Conservation (phyloP, 2,797 vertebrate genomes). For the Tragopan temminckii region DNA sequence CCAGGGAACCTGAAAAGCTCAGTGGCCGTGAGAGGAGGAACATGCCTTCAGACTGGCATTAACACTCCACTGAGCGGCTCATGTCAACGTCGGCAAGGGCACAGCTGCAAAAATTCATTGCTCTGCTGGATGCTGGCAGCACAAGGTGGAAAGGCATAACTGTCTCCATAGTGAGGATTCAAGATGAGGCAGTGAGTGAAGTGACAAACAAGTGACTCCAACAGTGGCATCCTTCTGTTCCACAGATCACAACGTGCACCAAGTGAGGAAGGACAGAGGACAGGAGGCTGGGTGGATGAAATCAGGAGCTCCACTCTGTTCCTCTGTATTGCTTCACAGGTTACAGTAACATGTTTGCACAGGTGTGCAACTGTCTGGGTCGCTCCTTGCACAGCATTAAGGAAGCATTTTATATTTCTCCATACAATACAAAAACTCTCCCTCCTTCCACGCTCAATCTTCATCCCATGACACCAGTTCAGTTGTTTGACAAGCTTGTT, state of each 20-base stretch:
- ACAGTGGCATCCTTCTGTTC: background rate
- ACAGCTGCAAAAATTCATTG: conserved; percentile 62
- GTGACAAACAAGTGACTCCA: background rate
- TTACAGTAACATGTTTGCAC: background rate
- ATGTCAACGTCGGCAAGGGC: conserved; percentile 28
- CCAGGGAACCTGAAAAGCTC: conserved; percentile 47
- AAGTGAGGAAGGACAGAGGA: background rate
- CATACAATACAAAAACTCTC: background rate
- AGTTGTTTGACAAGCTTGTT: background rate
- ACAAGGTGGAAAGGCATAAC: background rate
- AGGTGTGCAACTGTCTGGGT: rapidly evolving
- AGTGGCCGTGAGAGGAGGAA: conserved; percentile 38
- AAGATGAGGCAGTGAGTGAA: background rate
- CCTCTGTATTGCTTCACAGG: background rate
- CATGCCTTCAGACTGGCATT: conserved; percentile 55
- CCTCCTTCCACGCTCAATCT: background rate
- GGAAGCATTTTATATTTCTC: background rate
- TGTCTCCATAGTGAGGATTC: background rate
- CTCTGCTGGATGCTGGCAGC: conserved; percentile 60
- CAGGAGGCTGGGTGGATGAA: background rate
- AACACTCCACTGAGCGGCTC: background rate
- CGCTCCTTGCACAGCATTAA: background rate
- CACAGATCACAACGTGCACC: rapidly evolving
- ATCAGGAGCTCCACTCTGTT: background rate
- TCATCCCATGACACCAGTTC: background rate